Evolutionary conservation across 2,113 vertebrate genomes (phyloP).

Genomic region (Heterocephalus glaber): DNA sequence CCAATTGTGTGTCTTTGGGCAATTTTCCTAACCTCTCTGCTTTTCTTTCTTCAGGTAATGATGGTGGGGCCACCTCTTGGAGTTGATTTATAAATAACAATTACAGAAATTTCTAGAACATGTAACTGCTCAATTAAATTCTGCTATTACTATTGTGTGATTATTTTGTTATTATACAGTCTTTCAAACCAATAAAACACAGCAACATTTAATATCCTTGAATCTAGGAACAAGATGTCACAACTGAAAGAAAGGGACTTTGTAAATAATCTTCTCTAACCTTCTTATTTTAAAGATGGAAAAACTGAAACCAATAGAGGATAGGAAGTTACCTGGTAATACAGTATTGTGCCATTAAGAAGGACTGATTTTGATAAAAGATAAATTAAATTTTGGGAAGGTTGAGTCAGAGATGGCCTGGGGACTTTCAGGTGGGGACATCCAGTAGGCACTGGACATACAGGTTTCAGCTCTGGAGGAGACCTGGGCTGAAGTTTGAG

Average conservation of each 20-base stretch:
- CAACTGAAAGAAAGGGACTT: not conserved
- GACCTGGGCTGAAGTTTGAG: not conserved
- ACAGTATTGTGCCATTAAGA: not conserved
- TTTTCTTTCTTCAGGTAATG: not conserved
- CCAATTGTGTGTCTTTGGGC: not conserved
- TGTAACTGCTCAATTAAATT: not conserved
- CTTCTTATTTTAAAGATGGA: not conserved
- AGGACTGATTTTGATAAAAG: not conserved
- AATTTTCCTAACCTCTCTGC: not conserved
- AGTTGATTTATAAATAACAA: not conserved
- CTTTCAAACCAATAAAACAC: not conserved
- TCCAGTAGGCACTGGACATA: no score
- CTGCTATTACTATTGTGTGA: not conserved
- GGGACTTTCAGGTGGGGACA: not conserved
- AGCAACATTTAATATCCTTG: not conserved
- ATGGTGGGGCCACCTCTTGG: not conserved
- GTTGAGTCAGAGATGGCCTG: not conserved
- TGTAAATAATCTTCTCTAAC: not conserved
- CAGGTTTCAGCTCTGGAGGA: not conserved
- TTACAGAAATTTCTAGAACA: constrained; percentile 2
- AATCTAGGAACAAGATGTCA: not conserved
- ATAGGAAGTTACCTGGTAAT: not conserved
- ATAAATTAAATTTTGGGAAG: not conserved
- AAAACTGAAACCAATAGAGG: not conserved
- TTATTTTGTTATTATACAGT: not conserved